Conservation (phyloP, 1,140 invertebrate genomes). For the Branchinecta lynchi region DNA sequence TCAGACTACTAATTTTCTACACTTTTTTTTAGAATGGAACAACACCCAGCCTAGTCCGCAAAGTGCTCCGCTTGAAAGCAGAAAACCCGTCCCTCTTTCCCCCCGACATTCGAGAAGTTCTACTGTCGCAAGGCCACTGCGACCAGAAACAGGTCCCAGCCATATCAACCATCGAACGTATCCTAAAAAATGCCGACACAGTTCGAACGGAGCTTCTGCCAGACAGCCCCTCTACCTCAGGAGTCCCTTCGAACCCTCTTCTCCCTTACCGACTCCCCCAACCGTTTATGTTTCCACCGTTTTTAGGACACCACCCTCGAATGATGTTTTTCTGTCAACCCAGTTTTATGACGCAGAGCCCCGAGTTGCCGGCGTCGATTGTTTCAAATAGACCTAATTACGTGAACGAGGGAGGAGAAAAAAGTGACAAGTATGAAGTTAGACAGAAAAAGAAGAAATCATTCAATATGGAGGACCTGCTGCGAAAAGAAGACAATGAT, state of each 20-base stretch:
- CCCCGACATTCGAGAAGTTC: constrained; percentile 77
- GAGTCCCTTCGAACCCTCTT: not conserved
- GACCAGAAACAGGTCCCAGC: constrained; percentile 44
- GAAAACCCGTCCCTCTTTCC: constrained; percentile 84
- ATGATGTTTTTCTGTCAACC: not conserved
- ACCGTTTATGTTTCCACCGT: not conserved
- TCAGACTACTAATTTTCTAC: not conserved
- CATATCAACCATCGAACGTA: constrained; percentile 86
- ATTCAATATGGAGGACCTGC: not conserved
- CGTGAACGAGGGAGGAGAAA: too few relatives aligned
- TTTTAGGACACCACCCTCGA: not conserved
- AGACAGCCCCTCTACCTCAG: constrained; percentile 6
- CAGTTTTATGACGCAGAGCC: not conserved
- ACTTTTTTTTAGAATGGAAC: constrained; percentile 39
- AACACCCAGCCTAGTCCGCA: constrained; percentile 77
- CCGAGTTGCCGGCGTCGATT: not conserved
- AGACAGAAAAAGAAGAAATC: not conserved
- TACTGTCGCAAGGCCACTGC: constrained; percentile 65
- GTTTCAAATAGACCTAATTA: too few relatives aligned
- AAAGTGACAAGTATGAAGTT: too few relatives aligned
- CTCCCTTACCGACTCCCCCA: not conserved
- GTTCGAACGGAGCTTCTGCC: constrained; percentile 15
- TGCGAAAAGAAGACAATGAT: not conserved
- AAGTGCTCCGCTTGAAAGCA: constrained; percentile 74
- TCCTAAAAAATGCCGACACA: constrained; percentile 56